phyloP scores from a whole-genome alignment of 1,140 invertebrate species.

The Drosophila mojavensis region DNA sequence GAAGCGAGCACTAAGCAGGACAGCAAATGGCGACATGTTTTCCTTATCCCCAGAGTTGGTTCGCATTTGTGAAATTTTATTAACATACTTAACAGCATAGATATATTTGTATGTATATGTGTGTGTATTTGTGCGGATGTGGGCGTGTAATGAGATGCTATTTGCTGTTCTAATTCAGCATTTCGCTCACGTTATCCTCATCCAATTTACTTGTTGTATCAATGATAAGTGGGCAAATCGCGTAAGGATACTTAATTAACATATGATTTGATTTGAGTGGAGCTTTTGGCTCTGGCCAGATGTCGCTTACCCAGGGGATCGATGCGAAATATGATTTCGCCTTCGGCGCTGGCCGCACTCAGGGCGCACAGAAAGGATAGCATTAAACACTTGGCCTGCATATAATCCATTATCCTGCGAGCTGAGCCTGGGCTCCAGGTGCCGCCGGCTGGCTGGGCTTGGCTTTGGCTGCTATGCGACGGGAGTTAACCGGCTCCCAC shows the following conservation, averaged over 20 bases:
- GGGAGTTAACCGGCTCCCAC: conserved; percentile 24
- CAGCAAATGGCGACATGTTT: conserved; percentile 21
- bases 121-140: too few species aligned
- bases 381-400: conserved; percentile 52
- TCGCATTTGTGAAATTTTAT: conserved; percentile 22
- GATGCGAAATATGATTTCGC: conserved; percentile 77
- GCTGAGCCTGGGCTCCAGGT: conserved; percentile 25
- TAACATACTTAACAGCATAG: conserved; percentile 24
- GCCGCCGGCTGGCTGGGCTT: conserved; percentile 1
- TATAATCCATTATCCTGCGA: conserved; percentile 69
- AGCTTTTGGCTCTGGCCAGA: not conserved
- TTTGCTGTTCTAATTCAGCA: conserved; percentile 13
- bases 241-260: conserved; percentile 21
- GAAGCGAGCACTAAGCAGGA: not conserved
- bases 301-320: conserved; percentile 76
- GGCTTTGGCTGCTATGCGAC: conserved; percentile 1
- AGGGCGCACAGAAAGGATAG: conserved; percentile 61
- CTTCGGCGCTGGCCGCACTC: conserved; percentile 48
- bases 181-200: conserved; percentile 15
- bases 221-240: not conserved
- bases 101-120: not conserved
- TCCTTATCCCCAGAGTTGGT: conserved; percentile 8
- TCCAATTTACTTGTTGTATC: conserved; percentile 13
- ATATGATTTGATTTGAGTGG: conserved; percentile 7
- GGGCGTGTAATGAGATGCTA: conserved; percentile 5